Base-by-base conservation (phyloP, 2,113 vertebrate genomes). In the Epinephelus moara region DNA sequence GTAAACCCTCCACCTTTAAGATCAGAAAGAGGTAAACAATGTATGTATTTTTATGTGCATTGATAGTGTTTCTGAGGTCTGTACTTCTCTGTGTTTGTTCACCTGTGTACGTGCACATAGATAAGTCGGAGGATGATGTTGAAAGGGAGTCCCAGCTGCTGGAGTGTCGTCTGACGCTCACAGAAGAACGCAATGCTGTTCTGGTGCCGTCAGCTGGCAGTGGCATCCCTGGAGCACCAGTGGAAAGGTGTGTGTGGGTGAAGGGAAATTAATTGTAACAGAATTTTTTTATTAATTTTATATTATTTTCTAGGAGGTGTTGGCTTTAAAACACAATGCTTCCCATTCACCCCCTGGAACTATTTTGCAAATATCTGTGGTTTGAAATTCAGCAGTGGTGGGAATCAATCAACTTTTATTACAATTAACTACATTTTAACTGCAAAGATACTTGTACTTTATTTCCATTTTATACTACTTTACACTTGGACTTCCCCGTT, bases 151-250 rank as follows among this genome's bases (percentile, higher is more conserved):
- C 97, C 0, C 98, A 99, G 85, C 96, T 99, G 40, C 79, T 99
- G 18, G 98, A 99, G 92, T 97, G 98, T 90, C 95, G 98, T 7
- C 87, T 99, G 77, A 99, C 98, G 0, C 95, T 99, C 0, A 99
- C 98, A 0, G 98, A 99, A 52, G 98, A 99, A 30, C 96, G 98
- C 12, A 99, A 99, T 0, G 96, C 98, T 0, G 97, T 99, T 0
- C 95, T 99, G 95, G 97, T 99, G 68, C 98, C 98, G 25, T 97
- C 97, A 2, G 96, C 97, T 1, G 98, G 98, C 86, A 99, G 98
- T 6, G 98, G 97, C 1, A 99, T 99, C 80, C 98, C 98, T 0
- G 98, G 98, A 75, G 97, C 98, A 0, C 98, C 98, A 0, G 98
- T 96, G 0, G 96, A 99, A 73, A 98, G 98, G 98, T 99, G 90